These are phyloP conservation scores for Atherinosoma microstoma DNA, from an alignment of 2,797 vertebrate species.

Conservation along the genomic window DNA sequence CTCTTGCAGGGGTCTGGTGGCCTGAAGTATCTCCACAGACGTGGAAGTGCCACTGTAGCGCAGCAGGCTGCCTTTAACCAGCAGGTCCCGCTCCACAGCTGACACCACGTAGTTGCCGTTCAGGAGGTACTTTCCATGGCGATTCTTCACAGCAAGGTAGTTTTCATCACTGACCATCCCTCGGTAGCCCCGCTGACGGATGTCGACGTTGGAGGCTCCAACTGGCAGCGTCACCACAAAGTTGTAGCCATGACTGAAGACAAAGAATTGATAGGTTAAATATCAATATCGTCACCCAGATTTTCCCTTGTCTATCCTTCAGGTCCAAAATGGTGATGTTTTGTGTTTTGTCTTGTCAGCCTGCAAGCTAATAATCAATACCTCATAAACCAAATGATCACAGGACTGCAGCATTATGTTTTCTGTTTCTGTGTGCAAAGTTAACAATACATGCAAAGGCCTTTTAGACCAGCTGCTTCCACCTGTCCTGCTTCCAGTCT, in stretches of 20 bases:
- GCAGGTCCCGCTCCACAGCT: slow-evolving; percentile 90
- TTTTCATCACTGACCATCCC: slow-evolving; percentile 93
- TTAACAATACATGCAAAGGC: background rate
- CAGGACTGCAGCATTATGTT: background rate
- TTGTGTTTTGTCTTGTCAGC: background rate
- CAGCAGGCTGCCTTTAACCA: slow-evolving; percentile 91
- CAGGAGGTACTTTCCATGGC: slow-evolving; percentile 90
- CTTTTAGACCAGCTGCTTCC: background rate
- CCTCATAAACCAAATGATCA: fast-evolving
- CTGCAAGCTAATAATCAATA: background rate
- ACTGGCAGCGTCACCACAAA: slow-evolving; percentile 92
- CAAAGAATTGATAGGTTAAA: slow-evolving; percentile 11
- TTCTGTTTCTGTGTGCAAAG: fast-evolving
- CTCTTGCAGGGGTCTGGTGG: slow-evolving; percentile 90
- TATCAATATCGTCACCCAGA: background rate
- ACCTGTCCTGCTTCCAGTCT: background rate
- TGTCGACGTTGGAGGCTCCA: slow-evolving; percentile 92
- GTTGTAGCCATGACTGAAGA: slow-evolving; percentile 93
- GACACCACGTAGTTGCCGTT: slow-evolving; percentile 97
- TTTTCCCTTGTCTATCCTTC: background rate
- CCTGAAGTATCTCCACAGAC: slow-evolving; percentile 90
- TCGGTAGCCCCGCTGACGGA: slow-evolving; percentile 95
- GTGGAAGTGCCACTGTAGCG: slow-evolving; percentile 93
- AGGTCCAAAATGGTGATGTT: background rate
- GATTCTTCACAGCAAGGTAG: slow-evolving; percentile 94